Evolutionary conservation across 92 coral and sea anemone genomes (phyloP).

Genomic region (Zoanthus gigantus): DNA sequence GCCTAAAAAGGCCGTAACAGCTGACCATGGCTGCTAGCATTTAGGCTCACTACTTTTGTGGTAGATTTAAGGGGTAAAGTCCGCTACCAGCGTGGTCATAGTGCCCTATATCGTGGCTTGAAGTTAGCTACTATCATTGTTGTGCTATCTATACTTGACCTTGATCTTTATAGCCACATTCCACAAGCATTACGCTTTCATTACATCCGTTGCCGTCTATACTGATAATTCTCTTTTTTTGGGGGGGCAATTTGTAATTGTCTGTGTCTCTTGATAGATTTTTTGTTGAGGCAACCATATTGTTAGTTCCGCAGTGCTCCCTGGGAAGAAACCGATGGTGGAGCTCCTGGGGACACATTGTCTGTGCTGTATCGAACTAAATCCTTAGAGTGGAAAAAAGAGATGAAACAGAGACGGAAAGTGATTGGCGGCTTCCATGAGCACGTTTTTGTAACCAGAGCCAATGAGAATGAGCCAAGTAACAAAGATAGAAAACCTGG

Average conservation of each 20-base stretch:
- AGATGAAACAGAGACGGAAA: constrained; percentile 57
- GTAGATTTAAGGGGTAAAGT: no score
- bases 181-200: no score
- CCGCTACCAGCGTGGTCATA: no score
- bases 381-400: constrained; percentile 83
- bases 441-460: constrained; percentile 60
- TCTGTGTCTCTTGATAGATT: no score
- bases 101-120: no score
- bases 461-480: not conserved
- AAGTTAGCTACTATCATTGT: no score
- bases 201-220: no score
- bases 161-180: no score
- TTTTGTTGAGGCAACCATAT: not conserved
- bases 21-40: no score
- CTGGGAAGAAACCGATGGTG: constrained; percentile 62
- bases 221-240: not conserved
- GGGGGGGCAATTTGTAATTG: not conserved
- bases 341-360: constrained; percentile 72
- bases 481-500: not conserved
- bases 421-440: constrained; percentile 63
- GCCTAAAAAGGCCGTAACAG: no score
- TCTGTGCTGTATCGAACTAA: constrained; percentile 84
- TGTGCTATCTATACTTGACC: no score
- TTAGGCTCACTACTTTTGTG: no score
- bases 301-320: constrained; percentile 68